Percentiles rank a stretch among this genome's conserved stretches.
These are phyloP conservation scores for Chrysodeixis includens DNA, from an alignment of 2,888 invertebrate genomes.

Conservation along the genomic window DNA sequence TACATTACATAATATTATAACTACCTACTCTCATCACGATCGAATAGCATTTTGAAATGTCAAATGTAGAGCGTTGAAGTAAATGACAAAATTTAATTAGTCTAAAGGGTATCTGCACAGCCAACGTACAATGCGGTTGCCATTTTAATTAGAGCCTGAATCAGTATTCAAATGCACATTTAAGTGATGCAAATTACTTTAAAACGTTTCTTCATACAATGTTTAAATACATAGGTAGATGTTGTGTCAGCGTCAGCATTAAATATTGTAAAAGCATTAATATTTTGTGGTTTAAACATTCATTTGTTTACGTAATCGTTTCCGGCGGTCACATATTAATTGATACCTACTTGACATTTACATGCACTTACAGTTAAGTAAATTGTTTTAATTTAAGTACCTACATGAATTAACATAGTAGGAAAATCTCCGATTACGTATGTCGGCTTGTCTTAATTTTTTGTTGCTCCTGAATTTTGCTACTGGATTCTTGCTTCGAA, in stretches of 20 bases:
- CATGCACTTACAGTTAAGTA: neutral
- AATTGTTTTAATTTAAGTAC: too few relatives aligned
- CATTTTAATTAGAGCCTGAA: neutral
- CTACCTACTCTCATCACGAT: neutral
- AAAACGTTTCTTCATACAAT: neutral
- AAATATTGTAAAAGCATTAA: neutral
- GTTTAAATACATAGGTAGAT: neutral
- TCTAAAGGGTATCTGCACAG: neutral
- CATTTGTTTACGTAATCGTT: neutral
- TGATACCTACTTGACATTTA: neutral
- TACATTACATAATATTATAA: constrained; percentile 8
- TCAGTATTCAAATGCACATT: neutral
- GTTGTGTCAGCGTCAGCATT: neutral
- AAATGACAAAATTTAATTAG: neutral
- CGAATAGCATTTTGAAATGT: constrained; percentile 2
- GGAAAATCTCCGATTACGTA: too few relatives aligned
- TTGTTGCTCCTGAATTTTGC: too few relatives aligned
- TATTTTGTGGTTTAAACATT: neutral
- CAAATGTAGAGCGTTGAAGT: neutral
- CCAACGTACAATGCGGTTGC: neutral
- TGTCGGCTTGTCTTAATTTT: too few relatives aligned
- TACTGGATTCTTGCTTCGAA: too few relatives aligned
- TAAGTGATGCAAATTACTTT: neutral
- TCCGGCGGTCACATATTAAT: constrained; percentile 3
- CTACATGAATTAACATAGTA: too few relatives aligned